phyloP scores from a whole-genome alignment of 2,113 vertebrate genomes.

The Bagarius yarrelli region DNA sequence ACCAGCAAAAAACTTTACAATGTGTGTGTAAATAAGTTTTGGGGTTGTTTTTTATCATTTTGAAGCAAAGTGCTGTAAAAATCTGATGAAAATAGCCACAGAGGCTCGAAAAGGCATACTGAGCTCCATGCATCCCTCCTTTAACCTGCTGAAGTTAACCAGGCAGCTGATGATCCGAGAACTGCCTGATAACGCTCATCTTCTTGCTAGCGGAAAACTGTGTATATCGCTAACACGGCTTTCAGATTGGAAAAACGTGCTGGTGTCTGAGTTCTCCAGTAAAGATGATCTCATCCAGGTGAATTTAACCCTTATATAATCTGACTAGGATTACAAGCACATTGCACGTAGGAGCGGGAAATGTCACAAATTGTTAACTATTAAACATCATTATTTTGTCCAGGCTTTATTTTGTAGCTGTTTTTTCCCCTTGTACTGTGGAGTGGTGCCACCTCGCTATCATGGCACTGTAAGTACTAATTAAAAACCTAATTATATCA shows the following conservation, averaged over 20 bases:
- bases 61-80: constrained; percentile 61
- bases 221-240: constrained; percentile 86
- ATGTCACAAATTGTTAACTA: not conserved
- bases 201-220: constrained; percentile 71
- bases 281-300: constrained; percentile 91
- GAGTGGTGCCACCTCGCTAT: constrained; percentile 83
- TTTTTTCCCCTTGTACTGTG: constrained; percentile 84
- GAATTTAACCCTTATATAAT: constrained; percentile 5
- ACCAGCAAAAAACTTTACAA: not conserved
- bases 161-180: constrained; percentile 61
- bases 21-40: not conserved
- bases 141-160: constrained; percentile 69
- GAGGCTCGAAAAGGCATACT: constrained; percentile 73
- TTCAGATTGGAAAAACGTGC: constrained; percentile 77
- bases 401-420: constrained; percentile 86
- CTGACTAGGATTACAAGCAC: not conserved
- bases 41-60: not conserved
- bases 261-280: constrained; percentile 85
- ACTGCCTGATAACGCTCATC: constrained; percentile 81
- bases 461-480: constrained; percentile 83
- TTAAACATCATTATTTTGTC: constrained; percentile 21
- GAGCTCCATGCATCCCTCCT: constrained; percentile 80
- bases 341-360: not conserved
- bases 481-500: not conserved
- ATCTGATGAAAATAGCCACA: constrained; percentile 62